Conservation (phyloP, 1,140 invertebrate species). For the Agrypnia vestita region DNA sequence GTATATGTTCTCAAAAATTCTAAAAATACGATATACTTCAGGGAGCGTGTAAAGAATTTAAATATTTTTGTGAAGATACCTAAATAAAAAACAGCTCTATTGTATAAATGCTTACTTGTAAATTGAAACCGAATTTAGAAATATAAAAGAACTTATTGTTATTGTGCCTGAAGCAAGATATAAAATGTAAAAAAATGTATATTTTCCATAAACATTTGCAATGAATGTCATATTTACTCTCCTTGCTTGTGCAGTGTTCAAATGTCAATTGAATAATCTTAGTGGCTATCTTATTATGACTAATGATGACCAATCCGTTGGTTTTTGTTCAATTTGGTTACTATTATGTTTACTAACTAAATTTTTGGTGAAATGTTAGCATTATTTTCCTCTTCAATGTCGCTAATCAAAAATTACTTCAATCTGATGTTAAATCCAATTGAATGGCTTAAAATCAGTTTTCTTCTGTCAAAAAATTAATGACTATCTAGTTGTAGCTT, state of each 20-base stretch:
- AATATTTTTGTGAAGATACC: constrained; percentile 50
- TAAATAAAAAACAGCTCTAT: constrained; percentile 52
- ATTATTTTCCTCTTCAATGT: too few species aligned
- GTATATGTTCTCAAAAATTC: constrained; percentile 20
- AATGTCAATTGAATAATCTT: constrained; percentile 46
- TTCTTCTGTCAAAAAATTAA: too few species aligned
- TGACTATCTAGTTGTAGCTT: too few species aligned
- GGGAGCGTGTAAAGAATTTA: constrained; percentile 22
- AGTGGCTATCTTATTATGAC: background rate
- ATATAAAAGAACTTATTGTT: constrained; percentile 58
- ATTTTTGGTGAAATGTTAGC: too few species aligned
- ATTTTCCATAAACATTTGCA: constrained; percentile 48
- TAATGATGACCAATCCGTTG: too few species aligned
- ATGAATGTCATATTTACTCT: constrained; percentile 21
- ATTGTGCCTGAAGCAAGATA: constrained; percentile 60
- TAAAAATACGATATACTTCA: constrained; percentile 19
- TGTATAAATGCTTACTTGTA: constrained; percentile 60
- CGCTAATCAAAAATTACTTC: too few species aligned
- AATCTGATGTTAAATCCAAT: too few species aligned
- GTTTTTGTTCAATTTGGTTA: too few species aligned
- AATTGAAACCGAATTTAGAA: constrained; percentile 59
- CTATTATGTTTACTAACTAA: too few species aligned
- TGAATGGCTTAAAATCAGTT: too few species aligned
- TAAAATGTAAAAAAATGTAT: constrained; percentile 45
- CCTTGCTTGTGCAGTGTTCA: constrained; percentile 45